Conservation (phyloP, 2,888 invertebrate genomes). For the Lepeophtheirus nordmannii region DNA sequence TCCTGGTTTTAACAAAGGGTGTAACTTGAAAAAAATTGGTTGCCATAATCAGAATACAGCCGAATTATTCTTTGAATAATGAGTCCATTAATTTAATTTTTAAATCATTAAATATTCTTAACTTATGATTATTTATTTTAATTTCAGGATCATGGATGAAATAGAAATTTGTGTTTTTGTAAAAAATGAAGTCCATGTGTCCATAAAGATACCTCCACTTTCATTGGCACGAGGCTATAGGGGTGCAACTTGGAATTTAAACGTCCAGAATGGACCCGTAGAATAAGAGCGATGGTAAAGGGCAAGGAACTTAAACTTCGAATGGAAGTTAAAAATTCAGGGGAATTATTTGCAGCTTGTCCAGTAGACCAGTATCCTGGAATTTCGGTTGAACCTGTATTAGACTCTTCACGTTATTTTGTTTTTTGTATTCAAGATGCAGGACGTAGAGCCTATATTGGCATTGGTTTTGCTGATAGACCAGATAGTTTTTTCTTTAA, state of each 20-base stretch:
- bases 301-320: slow-evolving; percentile 74
- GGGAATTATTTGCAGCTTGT: slow-evolving; percentile 76
- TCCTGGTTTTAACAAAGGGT: slow-evolving; percentile 36
- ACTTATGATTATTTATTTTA: neutral
- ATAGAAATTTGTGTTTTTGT: slow-evolving; percentile 88
- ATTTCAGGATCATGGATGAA: slow-evolving; percentile 44
- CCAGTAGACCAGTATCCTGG: slow-evolving; percentile 44
- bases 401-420: slow-evolving; percentile 94
- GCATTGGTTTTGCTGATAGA: slow-evolving; percentile 89
- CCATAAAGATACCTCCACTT: slow-evolving; percentile 92
- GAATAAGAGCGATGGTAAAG: slow-evolving; percentile 78
- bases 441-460: slow-evolving; percentile 66
- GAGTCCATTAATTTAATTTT: neutral
- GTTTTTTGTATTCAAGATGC: slow-evolving; percentile 77
- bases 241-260: slow-evolving; percentile 97
- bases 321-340: slow-evolving; percentile 82
- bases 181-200: slow-evolving; percentile 96
- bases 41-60: slow-evolving; percentile 37
- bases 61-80: slow-evolving; percentile 35
- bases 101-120: neutral
- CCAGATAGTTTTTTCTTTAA: slow-evolving; percentile 97
- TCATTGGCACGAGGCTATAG: slow-evolving; percentile 88
- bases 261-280: slow-evolving; percentile 97
- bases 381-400: slow-evolving; percentile 81
- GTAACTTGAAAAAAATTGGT: slow-evolving; percentile 36